Evolutionary conservation across 2,888 invertebrate genomes (phyloP).

Genomic region (Tenodera sinensis): DNA sequence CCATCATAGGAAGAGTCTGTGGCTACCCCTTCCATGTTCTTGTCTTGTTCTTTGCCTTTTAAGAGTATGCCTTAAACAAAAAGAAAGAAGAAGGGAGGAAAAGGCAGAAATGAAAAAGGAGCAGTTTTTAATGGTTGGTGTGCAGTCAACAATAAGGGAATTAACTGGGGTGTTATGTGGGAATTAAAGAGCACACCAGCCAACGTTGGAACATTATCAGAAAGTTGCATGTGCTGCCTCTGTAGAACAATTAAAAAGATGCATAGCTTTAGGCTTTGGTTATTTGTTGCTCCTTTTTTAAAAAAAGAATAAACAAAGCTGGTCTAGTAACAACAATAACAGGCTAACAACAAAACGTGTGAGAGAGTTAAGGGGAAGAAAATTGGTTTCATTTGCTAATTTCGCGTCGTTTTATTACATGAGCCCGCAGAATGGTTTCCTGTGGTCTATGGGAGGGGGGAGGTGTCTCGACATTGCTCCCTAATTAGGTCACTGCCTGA

Average conservation of each 20-base stretch:
- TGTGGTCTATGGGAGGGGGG: neutral
- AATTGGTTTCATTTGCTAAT: conserved; percentile 12
- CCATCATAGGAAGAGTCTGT: conserved; percentile 5
- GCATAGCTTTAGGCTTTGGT: neutral
- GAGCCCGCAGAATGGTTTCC: neutral
- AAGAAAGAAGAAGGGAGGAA: neutral
- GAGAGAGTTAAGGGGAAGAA: neutral
- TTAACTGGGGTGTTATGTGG: conserved; percentile 16
- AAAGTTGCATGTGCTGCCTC: neutral
- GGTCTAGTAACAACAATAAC: neutral
- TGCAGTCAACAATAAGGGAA: conserved; percentile 11
- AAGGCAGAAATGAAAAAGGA: neutral
- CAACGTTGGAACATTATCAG: neutral
- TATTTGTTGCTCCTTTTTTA: neutral
- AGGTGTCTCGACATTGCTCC: neutral
- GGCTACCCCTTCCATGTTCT: conserved; percentile 1
- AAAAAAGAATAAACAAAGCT: neutral
- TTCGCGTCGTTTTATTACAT: neutral
- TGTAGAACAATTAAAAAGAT: conserved; percentile 5
- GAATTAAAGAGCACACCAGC: conserved; percentile 4
- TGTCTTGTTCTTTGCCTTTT: neutral
- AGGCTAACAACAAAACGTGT: neutral
- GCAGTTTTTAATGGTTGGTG: neutral
- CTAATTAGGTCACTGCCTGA: neutral
- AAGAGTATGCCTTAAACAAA: neutral